Base-by-base conservation (phyloP, 1,140 invertebrate genomes). In the Drosophila neocordata region DNA sequence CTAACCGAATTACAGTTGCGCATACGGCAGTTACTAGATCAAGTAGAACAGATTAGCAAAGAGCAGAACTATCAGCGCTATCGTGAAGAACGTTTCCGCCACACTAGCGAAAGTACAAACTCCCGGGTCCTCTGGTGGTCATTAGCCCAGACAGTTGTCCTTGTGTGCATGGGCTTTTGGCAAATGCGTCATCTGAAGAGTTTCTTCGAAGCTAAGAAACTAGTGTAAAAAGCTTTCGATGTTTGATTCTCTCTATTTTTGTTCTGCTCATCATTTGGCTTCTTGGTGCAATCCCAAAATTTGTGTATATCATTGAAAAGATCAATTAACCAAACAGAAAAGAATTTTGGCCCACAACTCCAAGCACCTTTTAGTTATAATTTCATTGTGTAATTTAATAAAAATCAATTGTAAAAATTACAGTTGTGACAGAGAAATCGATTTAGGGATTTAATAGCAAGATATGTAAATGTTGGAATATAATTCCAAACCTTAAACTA, bases 181-280 rank as follows among this genome's bases (percentile, higher is more conserved):
- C 99, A 99, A 93, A 99, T 99, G 98, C 95, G 95, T 89, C 99
- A 99, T 95, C 93, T 99, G 38, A 99, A 99, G 94, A 97, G 97
- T 81, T 99, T 99, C 94, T 99, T 99, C 91, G 98, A 99, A 93
- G 99, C 99, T 12, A 99, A 99, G 92, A 99, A 99, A 95, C 93
- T 99, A 85, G 99, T 99, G 52, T 99, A 96, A 85, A 64, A 15
- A 41, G 44, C 11, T 4, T 13, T 31, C 12, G 20, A 48, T 44
- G 27, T 13, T 58, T 65, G 55, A 35, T 63, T 44, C 11, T 35
- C 38, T 59, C 24, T 58, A 31, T 71, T 71, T 56, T 37, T 34
- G 67, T 68, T 77, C 63, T 65, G 70, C 51, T 65, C 64, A 66
- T 52, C 59, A 37, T 79, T 61, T 53, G 63, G 65, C 56, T 44